A percentile compares a stretch with the other conserved stretches of the same genome.
phyloP scores from a whole-genome alignment of 2,113 vertebrate species.

The Mus musculus region DNA sequence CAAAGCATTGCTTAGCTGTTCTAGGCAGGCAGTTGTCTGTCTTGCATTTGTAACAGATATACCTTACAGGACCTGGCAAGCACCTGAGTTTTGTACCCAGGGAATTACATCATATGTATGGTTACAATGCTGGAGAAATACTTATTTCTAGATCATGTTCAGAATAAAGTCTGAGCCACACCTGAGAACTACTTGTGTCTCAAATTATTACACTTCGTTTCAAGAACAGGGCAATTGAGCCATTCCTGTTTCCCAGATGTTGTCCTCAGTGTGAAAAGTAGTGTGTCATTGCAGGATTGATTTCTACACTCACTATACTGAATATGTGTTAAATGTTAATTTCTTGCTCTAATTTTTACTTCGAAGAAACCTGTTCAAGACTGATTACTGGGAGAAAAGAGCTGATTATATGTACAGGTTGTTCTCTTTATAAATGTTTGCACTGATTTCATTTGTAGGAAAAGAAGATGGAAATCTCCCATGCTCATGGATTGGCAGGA shows the following conservation, averaged over 20 bases:
- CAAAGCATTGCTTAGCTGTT: neutral
- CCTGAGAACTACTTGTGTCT: neutral
- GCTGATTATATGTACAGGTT: neutral
- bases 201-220: neutral
- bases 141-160: neutral
- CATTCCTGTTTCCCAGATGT: accelerated
- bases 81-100: neutral
- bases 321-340: neutral
- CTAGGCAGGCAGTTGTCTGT: neutral
- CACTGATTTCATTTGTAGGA: neutral
- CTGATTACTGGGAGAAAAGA: neutral
- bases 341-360: neutral
- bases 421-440: neutral
- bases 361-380: neutral
- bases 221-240: neutral
- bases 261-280: neutral
- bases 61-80: neutral
- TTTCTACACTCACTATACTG: neutral
- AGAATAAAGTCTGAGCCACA: neutral
- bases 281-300: neutral
- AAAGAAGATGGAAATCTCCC: neutral
- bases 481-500: no score
- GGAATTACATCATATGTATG: neutral
- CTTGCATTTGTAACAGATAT: no score
- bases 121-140: neutral